These are phyloP conservation scores for Fissipunctia ypsillon DNA, from an alignment of 2,888 invertebrate species.

Conservation along the genomic window DNA sequence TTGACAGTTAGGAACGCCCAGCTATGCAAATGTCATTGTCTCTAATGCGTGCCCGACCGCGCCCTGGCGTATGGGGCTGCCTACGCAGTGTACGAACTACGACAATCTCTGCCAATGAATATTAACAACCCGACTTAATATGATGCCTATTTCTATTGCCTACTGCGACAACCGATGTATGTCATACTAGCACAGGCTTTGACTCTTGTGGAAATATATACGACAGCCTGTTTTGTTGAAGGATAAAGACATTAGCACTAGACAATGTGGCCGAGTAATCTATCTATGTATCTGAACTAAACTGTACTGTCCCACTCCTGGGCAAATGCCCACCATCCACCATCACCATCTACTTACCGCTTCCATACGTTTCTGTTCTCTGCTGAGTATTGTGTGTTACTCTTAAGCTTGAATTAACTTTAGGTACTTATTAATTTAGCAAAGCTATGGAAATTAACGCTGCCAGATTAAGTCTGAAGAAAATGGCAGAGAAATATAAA, in stretches of 20 bases:
- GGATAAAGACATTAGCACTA: slow-evolving; percentile 35
- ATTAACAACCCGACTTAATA: slow-evolving; percentile 83
- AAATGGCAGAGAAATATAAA: not conserved
- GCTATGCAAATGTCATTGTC: slow-evolving; percentile 89
- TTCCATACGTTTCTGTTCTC: not conserved
- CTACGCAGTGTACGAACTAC: slow-evolving; percentile 79
- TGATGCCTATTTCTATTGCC: slow-evolving; percentile 78
- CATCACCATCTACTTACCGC: too few species aligned
- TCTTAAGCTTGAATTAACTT: not conserved
- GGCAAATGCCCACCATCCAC: too few species aligned
- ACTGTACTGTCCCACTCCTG: not conserved
- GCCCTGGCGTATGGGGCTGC: slow-evolving; percentile 80
- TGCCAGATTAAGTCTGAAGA: not conserved
- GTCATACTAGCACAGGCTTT: slow-evolving; percentile 55
- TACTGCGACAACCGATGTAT: slow-evolving; percentile 74
- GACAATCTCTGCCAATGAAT: slow-evolving; percentile 86
- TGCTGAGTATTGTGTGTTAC: not conserved
- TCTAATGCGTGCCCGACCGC: slow-evolving; percentile 85
- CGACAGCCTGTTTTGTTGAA: slow-evolving; percentile 10
- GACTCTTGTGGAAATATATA: slow-evolving; percentile 6
- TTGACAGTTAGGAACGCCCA: slow-evolving; percentile 88
- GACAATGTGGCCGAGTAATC: not conserved
- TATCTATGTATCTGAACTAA: not conserved
- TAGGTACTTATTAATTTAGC: not conserved
- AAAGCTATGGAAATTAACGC: not conserved